phyloP scores from a whole-genome alignment of 2,113 vertebrate species.

The Fregata magnificens region DNA sequence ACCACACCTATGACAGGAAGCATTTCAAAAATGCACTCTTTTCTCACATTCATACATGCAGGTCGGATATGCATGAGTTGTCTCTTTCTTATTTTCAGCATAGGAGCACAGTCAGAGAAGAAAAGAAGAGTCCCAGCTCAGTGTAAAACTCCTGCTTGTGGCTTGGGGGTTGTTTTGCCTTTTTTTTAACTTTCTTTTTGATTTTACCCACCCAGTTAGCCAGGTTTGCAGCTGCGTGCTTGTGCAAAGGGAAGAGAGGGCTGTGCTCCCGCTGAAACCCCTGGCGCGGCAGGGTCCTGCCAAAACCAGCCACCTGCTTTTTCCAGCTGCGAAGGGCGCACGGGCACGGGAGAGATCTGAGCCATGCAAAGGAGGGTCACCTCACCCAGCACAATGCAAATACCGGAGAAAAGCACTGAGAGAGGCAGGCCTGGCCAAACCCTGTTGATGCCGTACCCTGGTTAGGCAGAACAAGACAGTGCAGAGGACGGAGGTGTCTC shows the following conservation, averaged over 20 bases:
- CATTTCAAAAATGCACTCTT: slow-evolving; percentile 41
- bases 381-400: not conserved
- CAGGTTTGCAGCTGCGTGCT: not conserved
- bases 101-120: not conserved
- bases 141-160: not conserved
- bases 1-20: slow-evolving; percentile 58
- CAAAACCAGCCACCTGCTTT: not conserved
- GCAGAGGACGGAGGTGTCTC: not conserved
- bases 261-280: not conserved
- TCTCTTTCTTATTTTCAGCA: not conserved
- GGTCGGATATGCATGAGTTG: not conserved
- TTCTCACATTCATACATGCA: not conserved
- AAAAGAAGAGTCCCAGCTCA: not conserved
- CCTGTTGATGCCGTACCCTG: accelerated
- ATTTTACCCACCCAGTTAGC: not conserved
- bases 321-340: not conserved
- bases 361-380: not conserved
- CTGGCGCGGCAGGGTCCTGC: accelerated
- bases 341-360: not conserved
- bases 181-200: not conserved
- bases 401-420: not conserved
- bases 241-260: not conserved
- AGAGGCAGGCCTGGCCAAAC: not conserved
- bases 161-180: not conserved
- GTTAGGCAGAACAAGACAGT: not conserved